Base-by-base conservation (phyloP, 1,140 invertebrate species). In the Acromyrmex heyeri region DNA sequence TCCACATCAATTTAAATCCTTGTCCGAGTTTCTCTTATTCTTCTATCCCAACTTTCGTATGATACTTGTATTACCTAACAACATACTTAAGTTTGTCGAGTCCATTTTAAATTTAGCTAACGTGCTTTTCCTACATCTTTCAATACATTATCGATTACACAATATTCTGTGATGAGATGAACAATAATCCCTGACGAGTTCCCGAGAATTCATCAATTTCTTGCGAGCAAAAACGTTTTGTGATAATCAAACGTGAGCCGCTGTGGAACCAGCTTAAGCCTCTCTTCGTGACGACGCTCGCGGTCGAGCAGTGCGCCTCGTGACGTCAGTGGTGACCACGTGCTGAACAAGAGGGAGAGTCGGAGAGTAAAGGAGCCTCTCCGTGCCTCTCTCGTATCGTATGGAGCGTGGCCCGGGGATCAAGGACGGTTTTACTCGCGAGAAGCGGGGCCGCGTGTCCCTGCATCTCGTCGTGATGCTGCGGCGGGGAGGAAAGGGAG, bases 391-490 rank as follows among this genome's bases (percentile, higher is more conserved):
- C 91, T 92, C 88, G 91, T 92, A 91, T 90, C 92, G 90, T 91
- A 88, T 92, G 91, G 91, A 94, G 92, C 93, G 93, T 94, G 94
- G 93, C 93, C 93, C 92, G 88, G 92, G 93, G 94, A 95, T 95
- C 94, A 95, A 94, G 94, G 94, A 95, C 93, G 93, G 93, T 94
- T 94, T 94, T 94, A 94, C 93, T 94, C 93, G 93, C 92, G 89
- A 88, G 90, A 89, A 92, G 89, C 90, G 89, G 88, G 88, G 76
- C 91, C 89, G 78, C 87, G 88, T 88, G 89, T 92, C 91, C 91
- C 88, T 89, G 89, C 69, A 88, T 91, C 90, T 85, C 86, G 88
- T 90, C 83, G 76, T 86, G 81, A 85, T 91, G 82, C 88, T 86
- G 87, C 34, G 73, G 67, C 44, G 38, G 53, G 30, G 78, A 76